phyloP scores from a whole-genome alignment of 2,888 invertebrate genomes.

The Drosophila fungiperda region DNA sequence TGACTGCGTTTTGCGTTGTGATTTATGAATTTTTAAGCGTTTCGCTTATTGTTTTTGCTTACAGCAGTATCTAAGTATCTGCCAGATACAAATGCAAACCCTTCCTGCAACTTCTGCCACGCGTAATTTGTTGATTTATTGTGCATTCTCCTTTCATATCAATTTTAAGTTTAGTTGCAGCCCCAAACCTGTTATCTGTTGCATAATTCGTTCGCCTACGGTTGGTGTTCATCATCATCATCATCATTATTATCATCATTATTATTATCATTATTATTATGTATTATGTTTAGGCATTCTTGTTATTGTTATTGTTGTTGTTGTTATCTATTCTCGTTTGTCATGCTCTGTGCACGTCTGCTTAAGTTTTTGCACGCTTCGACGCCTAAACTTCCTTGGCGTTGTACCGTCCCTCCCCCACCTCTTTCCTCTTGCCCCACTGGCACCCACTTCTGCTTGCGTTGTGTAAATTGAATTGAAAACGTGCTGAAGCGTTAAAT shows the following conservation, averaged over 20 bases:
- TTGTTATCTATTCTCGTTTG: conserved; percentile 63
- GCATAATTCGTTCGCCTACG: conserved; percentile 73
- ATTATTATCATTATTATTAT: conserved; percentile 32
- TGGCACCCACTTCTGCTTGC: conserved; percentile 18
- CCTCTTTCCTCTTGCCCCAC: not conserved
- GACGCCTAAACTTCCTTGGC: conserved; percentile 79
- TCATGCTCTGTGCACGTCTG: conserved; percentile 76
- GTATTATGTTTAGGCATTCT: conserved; percentile 41
- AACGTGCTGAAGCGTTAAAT: conserved; percentile 85
- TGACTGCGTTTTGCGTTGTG: conserved; percentile 68
- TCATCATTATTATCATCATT: conserved; percentile 50
- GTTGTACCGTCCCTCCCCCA: conserved; percentile 42
- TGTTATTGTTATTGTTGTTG: conserved; percentile 26
- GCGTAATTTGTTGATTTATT: conserved; percentile 80
- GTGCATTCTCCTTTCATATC: conserved; percentile 50
- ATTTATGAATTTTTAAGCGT: conserved; percentile 84
- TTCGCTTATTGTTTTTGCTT: conserved; percentile 82
- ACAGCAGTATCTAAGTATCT: conserved; percentile 57
- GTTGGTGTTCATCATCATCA: conserved; percentile 71
- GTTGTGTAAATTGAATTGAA: conserved; percentile 83
- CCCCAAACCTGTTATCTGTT: conserved; percentile 10
- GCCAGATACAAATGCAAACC: conserved; percentile 57
- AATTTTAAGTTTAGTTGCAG: conserved; percentile 33
- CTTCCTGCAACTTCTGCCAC: conserved; percentile 46
- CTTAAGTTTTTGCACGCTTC: conserved; percentile 80